These are phyloP conservation scores for Brachyptera risi DNA, from an alignment of 2,888 invertebrate genomes.

Conservation along the genomic window DNA sequence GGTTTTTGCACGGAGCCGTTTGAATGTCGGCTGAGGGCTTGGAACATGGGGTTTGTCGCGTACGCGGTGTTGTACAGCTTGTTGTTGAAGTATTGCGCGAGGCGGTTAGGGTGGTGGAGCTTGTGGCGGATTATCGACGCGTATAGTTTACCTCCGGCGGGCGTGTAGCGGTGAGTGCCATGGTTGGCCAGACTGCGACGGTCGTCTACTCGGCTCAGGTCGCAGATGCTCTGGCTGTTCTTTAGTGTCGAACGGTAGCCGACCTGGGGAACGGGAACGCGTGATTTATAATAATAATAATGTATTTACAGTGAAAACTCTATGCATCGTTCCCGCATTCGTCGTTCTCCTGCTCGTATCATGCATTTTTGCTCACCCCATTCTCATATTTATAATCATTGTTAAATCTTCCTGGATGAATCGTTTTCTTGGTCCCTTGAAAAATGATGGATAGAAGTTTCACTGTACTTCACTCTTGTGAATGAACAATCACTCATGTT, in stretches of 20 bases:
- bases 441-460: no score
- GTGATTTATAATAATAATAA: no score
- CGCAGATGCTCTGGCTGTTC: conserved; percentile 82
- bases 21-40: no score
- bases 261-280: conserved; percentile 50
- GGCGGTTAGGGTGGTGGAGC: conserved; percentile 3
- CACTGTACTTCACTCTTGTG: no score
- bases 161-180: conserved; percentile 29
- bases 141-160: conserved; percentile 32
- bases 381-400: no score
- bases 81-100: background rate
- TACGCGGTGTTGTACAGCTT: background rate
- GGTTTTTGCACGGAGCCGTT: background rate
- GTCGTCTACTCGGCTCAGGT: conserved; percentile 70
- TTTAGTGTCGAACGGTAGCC: conserved; percentile 74
- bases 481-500: no score
- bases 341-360: no score
- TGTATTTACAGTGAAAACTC: no score
- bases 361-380: no score
- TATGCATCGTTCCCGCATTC: no score
- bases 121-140: conserved; percentile 28
- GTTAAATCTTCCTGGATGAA: no score
- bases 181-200: conserved; percentile 40
- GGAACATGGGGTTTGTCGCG: conserved; percentile 4
- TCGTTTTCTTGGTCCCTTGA: no score